phyloP scores from a whole-genome alignment of 2,888 invertebrate species.

The Drosophila prolongata region DNA sequence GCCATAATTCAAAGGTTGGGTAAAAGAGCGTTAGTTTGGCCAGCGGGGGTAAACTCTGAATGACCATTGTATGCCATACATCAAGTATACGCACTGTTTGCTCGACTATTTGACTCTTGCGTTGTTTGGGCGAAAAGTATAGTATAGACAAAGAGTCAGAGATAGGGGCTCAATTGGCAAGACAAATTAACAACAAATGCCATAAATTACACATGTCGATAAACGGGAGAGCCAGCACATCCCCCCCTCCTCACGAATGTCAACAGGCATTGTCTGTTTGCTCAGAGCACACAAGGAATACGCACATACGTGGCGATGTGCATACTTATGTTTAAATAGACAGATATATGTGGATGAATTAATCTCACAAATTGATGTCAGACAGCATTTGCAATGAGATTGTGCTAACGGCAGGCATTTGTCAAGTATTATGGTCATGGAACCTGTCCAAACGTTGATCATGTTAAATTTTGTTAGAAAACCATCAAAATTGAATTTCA shows the following conservation, averaged over 20 bases:
- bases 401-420: constrained; percentile 46
- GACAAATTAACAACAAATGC: constrained; percentile 76
- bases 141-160: constrained; percentile 4
- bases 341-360: constrained; percentile 30
- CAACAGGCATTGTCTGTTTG: constrained; percentile 25
- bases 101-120: constrained; percentile 47
- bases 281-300: constrained; percentile 9
- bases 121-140: constrained; percentile 47
- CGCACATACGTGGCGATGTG: constrained; percentile 5
- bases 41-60: constrained; percentile 44
- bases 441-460: constrained; percentile 24
- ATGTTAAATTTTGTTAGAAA: constrained; percentile 47
- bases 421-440: constrained; percentile 21
- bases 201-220: constrained; percentile 68
- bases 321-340: constrained; percentile 29
- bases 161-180: constrained; percentile 42
- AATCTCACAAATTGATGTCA: constrained; percentile 48
- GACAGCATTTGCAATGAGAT: constrained; percentile 45
- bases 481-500: constrained; percentile 55
- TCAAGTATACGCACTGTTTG: constrained; percentile 70
- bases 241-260: not conserved
- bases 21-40: constrained; percentile 51
- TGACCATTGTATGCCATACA: constrained; percentile 56
- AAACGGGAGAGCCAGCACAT: constrained; percentile 20
- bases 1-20: constrained; percentile 59